phyloP scores from a whole-genome alignment of 2,113 vertebrate genomes.

The Chamaea fasciata region DNA sequence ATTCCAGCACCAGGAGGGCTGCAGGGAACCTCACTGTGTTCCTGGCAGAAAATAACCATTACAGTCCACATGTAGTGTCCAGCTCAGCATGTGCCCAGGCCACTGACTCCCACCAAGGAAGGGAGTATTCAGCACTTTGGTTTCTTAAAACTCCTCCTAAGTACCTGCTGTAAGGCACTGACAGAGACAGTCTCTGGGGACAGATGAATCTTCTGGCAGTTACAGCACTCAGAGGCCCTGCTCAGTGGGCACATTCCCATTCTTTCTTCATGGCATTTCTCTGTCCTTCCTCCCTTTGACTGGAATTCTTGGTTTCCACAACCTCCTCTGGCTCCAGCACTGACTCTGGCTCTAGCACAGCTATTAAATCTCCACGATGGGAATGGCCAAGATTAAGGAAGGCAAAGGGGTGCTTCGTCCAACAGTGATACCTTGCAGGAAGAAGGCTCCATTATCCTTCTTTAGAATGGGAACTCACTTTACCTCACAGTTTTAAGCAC shows the following conservation, averaged over 20 bases:
- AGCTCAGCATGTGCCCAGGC: neutral
- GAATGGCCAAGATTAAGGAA: neutral
- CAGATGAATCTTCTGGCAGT: neutral
- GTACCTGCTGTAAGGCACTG: neutral
- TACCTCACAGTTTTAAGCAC: neutral
- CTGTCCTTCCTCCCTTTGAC: neutral
- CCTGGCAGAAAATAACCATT: neutral
- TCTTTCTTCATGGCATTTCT: neutral
- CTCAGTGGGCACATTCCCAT: neutral
- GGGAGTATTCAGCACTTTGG: neutral
- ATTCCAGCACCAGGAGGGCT: neutral
- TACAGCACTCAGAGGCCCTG: neutral
- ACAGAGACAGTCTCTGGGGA: neutral
- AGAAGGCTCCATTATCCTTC: neutral
- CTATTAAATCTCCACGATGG: neutral
- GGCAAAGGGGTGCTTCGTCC: neutral
- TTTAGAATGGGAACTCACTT: neutral
- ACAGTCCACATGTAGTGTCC: neutral
- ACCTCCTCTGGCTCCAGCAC: neutral
- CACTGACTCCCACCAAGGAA: neutral
- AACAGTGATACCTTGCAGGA: neutral
- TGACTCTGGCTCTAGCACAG: neutral
- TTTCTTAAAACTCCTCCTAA: neutral
- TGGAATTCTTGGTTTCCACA: neutral
- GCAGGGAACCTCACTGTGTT: neutral